Conservation (phyloP, 2,113 vertebrate species). For the Gymnobelideus leadbeateri region DNA sequence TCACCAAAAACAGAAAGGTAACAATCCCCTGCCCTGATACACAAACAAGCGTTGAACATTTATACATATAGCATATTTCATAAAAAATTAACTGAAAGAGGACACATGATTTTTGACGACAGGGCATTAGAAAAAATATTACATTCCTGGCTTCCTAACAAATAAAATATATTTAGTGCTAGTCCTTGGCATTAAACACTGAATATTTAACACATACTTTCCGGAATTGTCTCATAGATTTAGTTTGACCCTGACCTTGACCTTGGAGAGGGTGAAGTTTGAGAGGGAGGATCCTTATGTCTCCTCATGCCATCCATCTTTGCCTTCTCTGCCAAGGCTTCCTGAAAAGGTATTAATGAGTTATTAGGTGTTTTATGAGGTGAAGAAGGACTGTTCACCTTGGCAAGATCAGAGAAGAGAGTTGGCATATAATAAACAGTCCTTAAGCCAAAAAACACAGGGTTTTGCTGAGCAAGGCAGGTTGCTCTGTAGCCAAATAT, state of each 20-base stretch:
- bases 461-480: background rate
- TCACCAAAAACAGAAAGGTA: background rate
- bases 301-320: background rate
- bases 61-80: background rate
- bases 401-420: too few species aligned
- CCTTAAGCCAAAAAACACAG: background rate
- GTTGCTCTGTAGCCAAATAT: background rate
- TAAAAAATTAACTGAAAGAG: background rate
- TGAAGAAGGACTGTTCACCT: background rate
- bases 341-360: background rate
- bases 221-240: background rate
- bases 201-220: background rate
- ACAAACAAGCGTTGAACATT: background rate
- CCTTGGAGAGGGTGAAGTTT: background rate
- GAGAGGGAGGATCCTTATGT: background rate
- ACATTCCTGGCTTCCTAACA: background rate
- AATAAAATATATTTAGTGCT: background rate
- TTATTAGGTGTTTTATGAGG: conserved; percentile 7
- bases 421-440: too few species aligned
- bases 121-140: background rate
- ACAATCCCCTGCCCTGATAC: too few species aligned
- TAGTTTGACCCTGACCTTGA: background rate
- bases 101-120: background rate
- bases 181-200: background rate
- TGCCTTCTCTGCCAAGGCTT: background rate